phyloP scores from a whole-genome alignment of 2,888 invertebrate species.

The Drosophila quinaria region DNA sequence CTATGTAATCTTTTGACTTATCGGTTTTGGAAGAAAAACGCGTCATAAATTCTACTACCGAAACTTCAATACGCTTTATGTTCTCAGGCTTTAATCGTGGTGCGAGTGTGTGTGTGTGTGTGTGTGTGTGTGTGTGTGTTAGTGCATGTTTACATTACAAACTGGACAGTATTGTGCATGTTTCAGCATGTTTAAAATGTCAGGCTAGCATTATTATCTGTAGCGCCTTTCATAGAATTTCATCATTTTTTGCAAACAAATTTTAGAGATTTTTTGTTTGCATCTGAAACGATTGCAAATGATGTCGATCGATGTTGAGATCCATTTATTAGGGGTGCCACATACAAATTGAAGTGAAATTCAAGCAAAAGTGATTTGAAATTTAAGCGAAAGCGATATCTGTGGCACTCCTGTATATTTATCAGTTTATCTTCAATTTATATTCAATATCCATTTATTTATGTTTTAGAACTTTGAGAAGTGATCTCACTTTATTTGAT shows the following conservation, averaged over 20 bases:
- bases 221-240: slow-evolving; percentile 23
- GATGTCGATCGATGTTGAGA: neutral
- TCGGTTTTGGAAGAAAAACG: slow-evolving; percentile 22
- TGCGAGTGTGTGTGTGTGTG: neutral
- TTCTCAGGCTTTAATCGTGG: slow-evolving; percentile 58
- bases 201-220: slow-evolving; percentile 22
- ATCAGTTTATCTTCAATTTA: too few relatives aligned
- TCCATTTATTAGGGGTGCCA: too few relatives aligned
- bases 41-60: slow-evolving; percentile 35
- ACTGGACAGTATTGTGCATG: slow-evolving; percentile 32
- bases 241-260: slow-evolving; percentile 23
- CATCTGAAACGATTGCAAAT: neutral
- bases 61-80: slow-evolving; percentile 45
- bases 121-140: neutral
- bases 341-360: too few relatives aligned
- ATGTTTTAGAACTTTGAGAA: neutral
- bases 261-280: neutral
- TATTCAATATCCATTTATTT: neutral
- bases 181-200: slow-evolving; percentile 34
- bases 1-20: slow-evolving; percentile 26
- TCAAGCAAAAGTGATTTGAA: too few relatives aligned
- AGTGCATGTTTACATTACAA: neutral
- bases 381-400: too few relatives aligned
- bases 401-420: too few relatives aligned
- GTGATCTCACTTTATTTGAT: neutral